Base-by-base conservation (phyloP, 2,797 vertebrate species). In the Poliocrania exsul region DNA sequence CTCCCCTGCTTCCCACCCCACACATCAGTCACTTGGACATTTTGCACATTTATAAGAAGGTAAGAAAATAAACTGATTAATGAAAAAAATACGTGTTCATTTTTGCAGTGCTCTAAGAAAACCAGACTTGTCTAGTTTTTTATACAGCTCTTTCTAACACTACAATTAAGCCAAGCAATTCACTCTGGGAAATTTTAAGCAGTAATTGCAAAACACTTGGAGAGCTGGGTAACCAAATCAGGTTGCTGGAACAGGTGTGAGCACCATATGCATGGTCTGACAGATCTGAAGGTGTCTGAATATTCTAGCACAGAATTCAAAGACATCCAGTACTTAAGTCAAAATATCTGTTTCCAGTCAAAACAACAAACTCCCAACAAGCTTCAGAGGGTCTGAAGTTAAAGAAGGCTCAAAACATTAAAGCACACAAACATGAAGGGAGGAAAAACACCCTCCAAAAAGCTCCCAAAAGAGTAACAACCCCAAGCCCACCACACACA, bases 311-410 rank as follows among this genome's bases (percentile, higher is more conserved):
- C 20, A 81, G 54, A 73, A 90, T 20, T 61, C 84, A 86, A 92
- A 93, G 61, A 61, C 50, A 85, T 24, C 53, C 54, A 74, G 19
- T 9, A n/a, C 61, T 61, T 47, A 23, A 83, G 64, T 37, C 69
- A 91, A 93, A 95, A 90, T 95, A 93, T 11, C 88, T 49, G 70
- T 31, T 94, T 75, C 82, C 80, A 95, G 90, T 79, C 94, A 91
- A 92, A 95, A 92, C 81, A 95, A 72, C 73, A 93, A 95, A 92
- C 28, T 49, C 61, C 54, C 11, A 6, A 40, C 8, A 62, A 92
- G 37, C 40, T 92, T 81, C 56, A 69, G 42, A 75, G 62, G 56
- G 60, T 64, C 2, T 82, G 51, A 77, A 83, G 67, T 69, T 77
- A 40, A 86, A 49, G 70, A 77, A 50, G 64, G 17, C 44, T 95